These are phyloP conservation scores for Caenorhabditis remanei DNA, from an alignment of 1,140 invertebrate species.

Conservation along the genomic window DNA sequence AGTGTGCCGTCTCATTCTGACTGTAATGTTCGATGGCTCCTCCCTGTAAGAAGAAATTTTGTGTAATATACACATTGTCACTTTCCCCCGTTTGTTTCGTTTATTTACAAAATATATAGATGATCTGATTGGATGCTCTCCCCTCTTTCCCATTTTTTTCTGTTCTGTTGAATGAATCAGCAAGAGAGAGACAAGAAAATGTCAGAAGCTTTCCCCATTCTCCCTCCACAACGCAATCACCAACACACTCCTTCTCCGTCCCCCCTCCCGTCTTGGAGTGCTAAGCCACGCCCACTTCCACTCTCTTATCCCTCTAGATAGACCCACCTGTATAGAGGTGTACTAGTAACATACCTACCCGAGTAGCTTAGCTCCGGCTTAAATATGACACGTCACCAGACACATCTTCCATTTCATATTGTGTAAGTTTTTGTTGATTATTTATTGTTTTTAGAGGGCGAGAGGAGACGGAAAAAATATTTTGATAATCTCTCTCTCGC, in stretches of 20 bases:
- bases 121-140: background rate
- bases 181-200: background rate
- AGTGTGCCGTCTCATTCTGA: constrained; percentile 60
- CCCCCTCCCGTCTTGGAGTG: background rate
- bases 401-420: constrained; percentile 48
- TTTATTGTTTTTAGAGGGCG: background rate
- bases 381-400: constrained; percentile 9
- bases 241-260: background rate
- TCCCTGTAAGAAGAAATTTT: constrained; percentile 49
- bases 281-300: background rate
- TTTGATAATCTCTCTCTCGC: background rate
- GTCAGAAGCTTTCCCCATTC: background rate
- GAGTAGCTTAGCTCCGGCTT: no score
- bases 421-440: constrained; percentile 3
- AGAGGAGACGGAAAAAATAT: background rate
- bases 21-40: constrained; percentile 56
- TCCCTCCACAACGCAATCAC: background rate
- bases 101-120: constrained; percentile 9
- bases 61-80: background rate
- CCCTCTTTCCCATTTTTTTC: background rate
- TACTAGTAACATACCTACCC: no score
- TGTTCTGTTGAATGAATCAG: background rate
- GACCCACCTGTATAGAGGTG: background rate
- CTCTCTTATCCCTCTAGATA: no score
- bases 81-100: background rate